These are phyloP conservation scores for Danaus chrysippus DNA, from an alignment of 2,888 invertebrate species.

Conservation along the genomic window DNA sequence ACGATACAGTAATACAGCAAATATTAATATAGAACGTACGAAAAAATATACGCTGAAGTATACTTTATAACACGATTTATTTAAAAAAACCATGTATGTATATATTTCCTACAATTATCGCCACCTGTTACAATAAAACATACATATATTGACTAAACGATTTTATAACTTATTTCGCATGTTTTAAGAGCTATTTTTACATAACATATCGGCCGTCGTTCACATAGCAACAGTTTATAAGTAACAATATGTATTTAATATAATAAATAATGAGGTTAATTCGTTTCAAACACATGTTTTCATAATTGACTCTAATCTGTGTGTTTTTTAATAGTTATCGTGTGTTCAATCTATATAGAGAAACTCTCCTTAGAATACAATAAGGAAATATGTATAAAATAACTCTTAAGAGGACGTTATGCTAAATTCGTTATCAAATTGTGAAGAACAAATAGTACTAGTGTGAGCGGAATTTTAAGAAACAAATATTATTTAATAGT, in stretches of 20 bases:
- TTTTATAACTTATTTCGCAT: background rate
- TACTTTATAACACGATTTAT: slow-evolving; percentile 9
- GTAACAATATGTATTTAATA: slow-evolving; percentile 5
- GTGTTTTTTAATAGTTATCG: background rate
- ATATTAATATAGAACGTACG: background rate
- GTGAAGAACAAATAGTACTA: no score
- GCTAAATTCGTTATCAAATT: no score
- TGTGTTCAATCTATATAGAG: no score
- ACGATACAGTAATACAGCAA: background rate
- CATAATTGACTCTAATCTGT: slow-evolving; percentile 6
- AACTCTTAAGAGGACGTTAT: no score
- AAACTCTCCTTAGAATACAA: no score
- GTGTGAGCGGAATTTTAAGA: no score
- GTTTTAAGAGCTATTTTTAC: slow-evolving; percentile 9
- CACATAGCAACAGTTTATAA: slow-evolving; percentile 22
- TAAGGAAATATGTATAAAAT: no score
- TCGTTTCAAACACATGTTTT: slow-evolving; percentile 14
- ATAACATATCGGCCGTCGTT: background rate
- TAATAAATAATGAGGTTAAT: slow-evolving; percentile 19
- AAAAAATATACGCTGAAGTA: slow-evolving; percentile 2
- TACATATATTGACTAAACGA: background rate
- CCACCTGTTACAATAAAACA: slow-evolving; percentile 19
- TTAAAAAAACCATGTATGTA: slow-evolving; percentile 7
- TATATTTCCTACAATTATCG: slow-evolving; percentile 13
- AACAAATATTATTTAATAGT: no score